phyloP scores from a whole-genome alignment of 2,113 vertebrate genomes.

The Silurus meridionalis region DNA sequence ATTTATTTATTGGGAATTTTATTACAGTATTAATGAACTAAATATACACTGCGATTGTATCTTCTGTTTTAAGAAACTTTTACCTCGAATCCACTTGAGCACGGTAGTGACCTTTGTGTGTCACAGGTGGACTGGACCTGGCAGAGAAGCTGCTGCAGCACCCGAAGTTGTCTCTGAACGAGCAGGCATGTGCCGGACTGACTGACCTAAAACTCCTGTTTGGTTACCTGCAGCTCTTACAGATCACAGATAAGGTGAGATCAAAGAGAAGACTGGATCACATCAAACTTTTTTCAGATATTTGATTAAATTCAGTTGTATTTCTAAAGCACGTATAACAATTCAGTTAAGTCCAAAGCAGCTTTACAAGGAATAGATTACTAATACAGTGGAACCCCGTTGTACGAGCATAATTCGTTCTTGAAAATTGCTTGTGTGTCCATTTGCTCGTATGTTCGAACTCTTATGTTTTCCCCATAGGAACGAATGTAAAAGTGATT shows the following conservation, averaged over 20 bases:
- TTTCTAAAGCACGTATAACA: too few relatives aligned
- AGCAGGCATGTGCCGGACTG: conserved; percentile 84
- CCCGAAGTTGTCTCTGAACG: conserved; percentile 81
- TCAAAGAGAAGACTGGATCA: background rate
- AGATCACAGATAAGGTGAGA: conserved; percentile 84
- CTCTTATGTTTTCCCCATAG: too few relatives aligned
- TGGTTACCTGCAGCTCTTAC: conserved; percentile 85
- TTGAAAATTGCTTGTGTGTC: too few relatives aligned
- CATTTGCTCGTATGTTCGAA: too few relatives aligned
- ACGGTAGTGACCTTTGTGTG: conserved; percentile 4
- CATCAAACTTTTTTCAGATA: background rate
- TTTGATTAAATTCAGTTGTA: too few relatives aligned
- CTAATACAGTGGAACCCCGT: too few relatives aligned
- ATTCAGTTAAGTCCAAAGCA: too few relatives aligned
- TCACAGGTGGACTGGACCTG: conserved; percentile 81
- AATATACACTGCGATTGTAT: background rate
- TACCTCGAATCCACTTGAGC: background rate
- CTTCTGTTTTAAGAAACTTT: background rate
- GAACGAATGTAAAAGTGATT: too few relatives aligned
- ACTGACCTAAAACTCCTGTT: conserved; percentile 89
- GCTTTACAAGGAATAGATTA: too few relatives aligned
- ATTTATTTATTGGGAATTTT: background rate
- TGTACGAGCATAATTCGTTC: too few relatives aligned
- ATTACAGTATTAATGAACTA: background rate
- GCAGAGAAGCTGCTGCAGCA: conserved; percentile 85